Evolutionary conservation across 2,888 invertebrate genomes (phyloP), one percentile per base, ranked within the genome.

Genomic region (Pammene fasciana): DNA sequence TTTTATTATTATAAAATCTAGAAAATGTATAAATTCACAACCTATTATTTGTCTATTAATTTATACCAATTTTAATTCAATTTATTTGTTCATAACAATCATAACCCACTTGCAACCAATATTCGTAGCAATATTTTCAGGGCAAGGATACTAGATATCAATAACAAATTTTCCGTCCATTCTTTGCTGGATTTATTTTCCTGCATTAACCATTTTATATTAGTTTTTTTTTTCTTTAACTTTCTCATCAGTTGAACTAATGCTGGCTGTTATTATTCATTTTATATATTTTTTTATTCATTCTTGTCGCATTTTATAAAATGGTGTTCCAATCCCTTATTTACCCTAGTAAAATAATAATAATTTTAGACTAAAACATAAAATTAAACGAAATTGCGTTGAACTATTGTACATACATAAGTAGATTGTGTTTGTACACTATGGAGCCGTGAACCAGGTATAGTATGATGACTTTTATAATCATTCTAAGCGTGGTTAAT

Each of bases 1-100:
- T 75, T 81, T 81, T 77, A 79, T 84, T 86, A 84, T 86, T 88
- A 89, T 90, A 89, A 90, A 91, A 89, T 89, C 90, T 91, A 90
- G 86, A 91, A 92, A 92, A 90, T 92, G 90, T 91, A 89, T 89
- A 92, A 91, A 91, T 90, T 92, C 92, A 92, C 92, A 92, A 92
- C 92, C 92, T 92, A 92, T 91, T 86, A 85, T 87, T 88, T 89
- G 86, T 89, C 90, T 91, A 90, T 87, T 85, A 82, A 78, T 76
- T 76, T 74, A 73, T 74, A 75, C 75, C 74, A 74, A 72, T 74
- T 79, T 77, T 78, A 79, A 74, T 76, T 75, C 77, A 78, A 72
- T 79, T 79, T 76, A 74, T 74, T 76, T 76, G 67, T 71, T 66
- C 50, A 77, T 76, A 76, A 76, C 73, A 66, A 70, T 66, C 50